Base-by-base conservation (phyloP, 1,140 invertebrate genomes). In the Musca domestica region DNA sequence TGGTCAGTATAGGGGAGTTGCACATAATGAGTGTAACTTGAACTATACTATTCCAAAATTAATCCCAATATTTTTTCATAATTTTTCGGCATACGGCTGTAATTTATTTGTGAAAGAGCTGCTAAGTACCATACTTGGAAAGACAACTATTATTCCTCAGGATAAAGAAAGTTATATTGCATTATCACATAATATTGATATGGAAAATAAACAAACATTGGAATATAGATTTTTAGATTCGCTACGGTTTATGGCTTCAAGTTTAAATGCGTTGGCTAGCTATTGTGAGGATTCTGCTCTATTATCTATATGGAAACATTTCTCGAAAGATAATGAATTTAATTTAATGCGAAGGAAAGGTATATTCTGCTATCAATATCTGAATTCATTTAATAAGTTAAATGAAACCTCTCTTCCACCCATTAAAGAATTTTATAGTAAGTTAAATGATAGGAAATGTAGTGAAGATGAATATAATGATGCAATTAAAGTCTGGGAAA, bases 401-500 rank as follows among this genome's bases (percentile, higher is more conserved):
- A 20, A 79, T 63, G 76, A 83, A 56, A 67, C 47, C 15, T 9
- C 65, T 64, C 73, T 83, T 67, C 75, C 78, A 20, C 0, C 70
- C 17, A 74, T 71, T 69, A 67, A 73, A 63, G 67, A 67, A n/a
- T 83, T 83, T 73, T 81, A 74, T 67, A 83, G 70, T 69, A 72
- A 61, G 46, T 64, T 84, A 65, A 73, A 64, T 17, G 49, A 77
- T 56, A 41, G 63, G n/a, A 20, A 71, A 23, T 76, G 83, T 58
- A 66, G 49, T 25, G 69, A 71, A 19, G 70, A 74, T 25, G 77
- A 84, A 46, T 85, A 84, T 76, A 9, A 68, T 15, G 80, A 83
- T 76, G 83, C 82, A 7, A 23, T 71, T 67, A 74, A 75, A 12
- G 74, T 85, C 17, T 85, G 83, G 83, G 54, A 77, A 22, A 70